phyloP scores from a whole-genome alignment of 2,113 vertebrate genomes.

The Eptatretus burgeri region DNA sequence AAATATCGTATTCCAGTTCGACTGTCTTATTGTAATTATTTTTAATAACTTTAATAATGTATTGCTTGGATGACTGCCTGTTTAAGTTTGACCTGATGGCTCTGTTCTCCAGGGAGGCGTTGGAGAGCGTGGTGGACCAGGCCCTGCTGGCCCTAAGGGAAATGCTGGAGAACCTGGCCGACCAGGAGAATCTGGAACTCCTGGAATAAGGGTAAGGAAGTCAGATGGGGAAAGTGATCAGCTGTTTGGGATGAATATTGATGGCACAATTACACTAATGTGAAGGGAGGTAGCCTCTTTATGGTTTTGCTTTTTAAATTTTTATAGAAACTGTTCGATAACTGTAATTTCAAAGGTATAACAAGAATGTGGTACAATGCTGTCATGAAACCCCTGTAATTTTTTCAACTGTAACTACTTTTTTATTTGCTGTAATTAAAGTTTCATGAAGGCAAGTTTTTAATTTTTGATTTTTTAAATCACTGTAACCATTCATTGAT shows the following conservation, averaged over 20 bases:
- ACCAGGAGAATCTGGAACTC: background rate
- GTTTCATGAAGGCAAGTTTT: too few relatives aligned
- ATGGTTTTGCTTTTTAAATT: background rate
- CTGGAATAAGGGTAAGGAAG: background rate
- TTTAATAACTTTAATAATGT: too few relatives aligned
- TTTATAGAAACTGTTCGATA: background rate
- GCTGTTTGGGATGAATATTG: too few relatives aligned
- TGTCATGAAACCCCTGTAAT: background rate
- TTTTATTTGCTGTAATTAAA: too few relatives aligned
- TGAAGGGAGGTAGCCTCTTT: background rate
- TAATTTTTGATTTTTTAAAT: too few relatives aligned
- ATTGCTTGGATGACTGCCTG: too few relatives aligned
- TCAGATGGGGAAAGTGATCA: background rate
- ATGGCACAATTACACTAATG: too few relatives aligned
- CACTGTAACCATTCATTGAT: too few relatives aligned
- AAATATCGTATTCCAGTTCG: too few relatives aligned
- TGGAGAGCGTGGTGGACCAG: slow-evolving; percentile 5
- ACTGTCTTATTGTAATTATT: too few relatives aligned
- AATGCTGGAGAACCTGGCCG: slow-evolving; percentile 1
- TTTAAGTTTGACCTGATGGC: too few relatives aligned
- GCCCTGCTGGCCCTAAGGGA: background rate
- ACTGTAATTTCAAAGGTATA: background rate
- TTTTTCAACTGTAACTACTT: background rate
- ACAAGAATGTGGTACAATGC: background rate
- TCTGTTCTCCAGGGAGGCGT: background rate